Evolutionary conservation across 2,888 invertebrate genomes (phyloP).

Genomic region (Ennomos erosarius): DNA sequence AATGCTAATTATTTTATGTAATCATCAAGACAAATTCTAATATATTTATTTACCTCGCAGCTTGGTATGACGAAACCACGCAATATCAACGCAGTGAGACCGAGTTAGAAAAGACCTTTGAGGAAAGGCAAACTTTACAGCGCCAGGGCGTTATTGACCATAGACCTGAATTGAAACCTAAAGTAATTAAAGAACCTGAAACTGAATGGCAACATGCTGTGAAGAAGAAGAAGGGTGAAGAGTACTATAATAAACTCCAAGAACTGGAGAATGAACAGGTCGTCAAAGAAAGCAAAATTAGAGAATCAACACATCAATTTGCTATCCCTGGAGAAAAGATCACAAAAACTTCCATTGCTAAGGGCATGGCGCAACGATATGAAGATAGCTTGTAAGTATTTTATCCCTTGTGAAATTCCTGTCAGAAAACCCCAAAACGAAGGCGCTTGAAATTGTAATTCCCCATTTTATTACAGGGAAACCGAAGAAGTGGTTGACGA

Average conservation of each 20-base stretch:
- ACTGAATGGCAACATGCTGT: slow-evolving; percentile 95
- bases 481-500: slow-evolving; percentile 82
- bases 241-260: slow-evolving; percentile 93
- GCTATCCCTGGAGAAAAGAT: slow-evolving; percentile 94
- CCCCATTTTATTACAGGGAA: slow-evolving; percentile 79
- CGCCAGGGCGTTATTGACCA: slow-evolving; percentile 88
- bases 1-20: slow-evolving; percentile 35
- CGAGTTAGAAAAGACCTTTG: slow-evolving; percentile 94
- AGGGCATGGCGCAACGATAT: slow-evolving; percentile 95
- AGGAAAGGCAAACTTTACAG: slow-evolving; percentile 90
- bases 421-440: too few species aligned
- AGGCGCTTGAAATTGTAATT: too few species aligned
- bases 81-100: slow-evolving; percentile 94
- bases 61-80: slow-evolving; percentile 97
- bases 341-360: slow-evolving; percentile 90
- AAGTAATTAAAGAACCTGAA: slow-evolving; percentile 89
- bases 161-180: slow-evolving; percentile 87
- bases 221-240: slow-evolving; percentile 92
- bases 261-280: slow-evolving; percentile 94
- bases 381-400: slow-evolving; percentile 92
- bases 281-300: slow-evolving; percentile 91
- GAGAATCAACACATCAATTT: slow-evolving; percentile 92
- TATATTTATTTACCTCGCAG: slow-evolving; percentile 67
- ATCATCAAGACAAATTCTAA: slow-evolving; percentile 37
- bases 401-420: background rate